Evolutionary conservation across 92 coral and sea anemone species (phyloP), one percentile per base, ranked within the genome.

Genomic region (Pocillopora meandrina): DNA sequence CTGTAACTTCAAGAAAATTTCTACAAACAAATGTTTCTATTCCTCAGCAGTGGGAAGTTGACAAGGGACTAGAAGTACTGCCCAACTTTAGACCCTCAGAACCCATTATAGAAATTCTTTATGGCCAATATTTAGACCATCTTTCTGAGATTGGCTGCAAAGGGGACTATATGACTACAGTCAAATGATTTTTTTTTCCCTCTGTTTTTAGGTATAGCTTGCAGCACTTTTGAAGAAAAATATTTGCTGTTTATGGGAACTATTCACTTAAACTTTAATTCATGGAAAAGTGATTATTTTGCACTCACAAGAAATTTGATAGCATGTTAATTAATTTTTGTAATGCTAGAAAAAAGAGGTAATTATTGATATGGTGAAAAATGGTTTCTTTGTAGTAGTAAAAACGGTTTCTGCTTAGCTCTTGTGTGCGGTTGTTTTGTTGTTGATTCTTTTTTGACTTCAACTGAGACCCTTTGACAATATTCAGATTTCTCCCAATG

Each of bases 281-380:
- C 42, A 57, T 70, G 60, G 86, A 56, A 73, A 36, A 56, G 64
- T 73, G 69, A 61, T 82, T 60, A 72, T 82, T 73, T 82, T 82
- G 80, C 86, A 62, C 79, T 16, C 16, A 47, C 71, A 63, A 60
- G n/a, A 20, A 72, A 72, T 72, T 72, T 61, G 69, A 71, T 73
- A 82, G 55, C 49, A 47, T 72, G 2, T 82, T 72, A 61, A 70
- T 60, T 82, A 47, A 62, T 16, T 83, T 83, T 83, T 83, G 79
- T 82, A 83, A 61, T 47, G 33, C 59, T 73, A 47, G 70, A 47
- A 10, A 26, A 74, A 16, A 74, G 70, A 65, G 20, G 23, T 23
- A 15, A 21, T 35, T 42, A 7, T 42, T 42, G 12, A 65, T 65
- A 35, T 36, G 74, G 47, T 70, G 74, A 36, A n/a, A 21, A 20